Evolutionary conservation across 37 sponge, comb jelly and placozoan genomes (phyloP).

Genomic region (Spongilla lacustris): DNA sequence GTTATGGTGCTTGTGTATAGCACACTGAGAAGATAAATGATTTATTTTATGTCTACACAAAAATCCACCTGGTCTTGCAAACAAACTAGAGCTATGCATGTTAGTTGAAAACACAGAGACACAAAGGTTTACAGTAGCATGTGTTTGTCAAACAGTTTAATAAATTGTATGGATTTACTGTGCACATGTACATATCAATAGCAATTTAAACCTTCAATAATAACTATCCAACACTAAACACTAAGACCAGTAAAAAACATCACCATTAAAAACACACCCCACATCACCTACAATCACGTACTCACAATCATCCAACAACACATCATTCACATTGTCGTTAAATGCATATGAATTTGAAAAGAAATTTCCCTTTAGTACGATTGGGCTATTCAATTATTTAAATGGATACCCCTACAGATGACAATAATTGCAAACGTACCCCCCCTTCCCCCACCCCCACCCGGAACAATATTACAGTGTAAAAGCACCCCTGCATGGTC

Average conservation of each 20-base stretch:
- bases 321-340: not conserved
- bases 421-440: too few species aligned
- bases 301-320: not conserved
- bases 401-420: too few species aligned
- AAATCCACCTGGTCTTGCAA: not conserved
- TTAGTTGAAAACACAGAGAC: not conserved
- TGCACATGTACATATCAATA: slow-evolving; percentile 6
- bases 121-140: not conserved
- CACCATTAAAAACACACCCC: not conserved
- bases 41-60: not conserved
- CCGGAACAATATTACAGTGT: too few species aligned
- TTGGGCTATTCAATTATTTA: too few species aligned
- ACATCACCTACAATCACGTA: not conserved
- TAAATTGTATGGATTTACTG: not conserved
- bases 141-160: not conserved
- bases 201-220: not conserved
- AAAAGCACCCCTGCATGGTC: too few species aligned
- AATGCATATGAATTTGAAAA: not conserved
- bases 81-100: not conserved
- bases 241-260: not conserved
- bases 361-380: not conserved
- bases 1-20: not conserved
- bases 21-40: not conserved
- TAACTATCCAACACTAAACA: not conserved
- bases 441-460: too few species aligned